These are phyloP conservation scores for Chrysocyon brachyurus DNA, from an alignment of 2,797 vertebrate genomes.

Conservation along the genomic window DNA sequence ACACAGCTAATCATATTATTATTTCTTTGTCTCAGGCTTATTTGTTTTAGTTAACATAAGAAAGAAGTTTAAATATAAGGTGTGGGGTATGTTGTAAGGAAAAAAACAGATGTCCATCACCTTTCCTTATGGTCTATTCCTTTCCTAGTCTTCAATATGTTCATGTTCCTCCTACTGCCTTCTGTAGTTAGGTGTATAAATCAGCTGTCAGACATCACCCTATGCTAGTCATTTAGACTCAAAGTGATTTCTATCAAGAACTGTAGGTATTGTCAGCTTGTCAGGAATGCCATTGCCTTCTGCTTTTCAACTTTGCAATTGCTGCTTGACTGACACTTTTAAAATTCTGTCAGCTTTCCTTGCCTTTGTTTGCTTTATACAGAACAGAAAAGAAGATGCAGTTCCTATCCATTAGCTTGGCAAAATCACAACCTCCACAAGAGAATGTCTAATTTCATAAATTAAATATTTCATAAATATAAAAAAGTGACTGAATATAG, in stretches of 20 bases:
- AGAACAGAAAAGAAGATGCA: constrained; percentile 25
- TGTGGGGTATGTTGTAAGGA: background rate
- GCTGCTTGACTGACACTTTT: constrained; percentile 67
- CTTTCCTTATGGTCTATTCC: background rate
- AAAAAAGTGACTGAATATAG: background rate
- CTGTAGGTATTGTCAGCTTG: constrained; percentile 11
- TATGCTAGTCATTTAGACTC: background rate
- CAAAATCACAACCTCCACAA: background rate
- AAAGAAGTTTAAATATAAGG: background rate
- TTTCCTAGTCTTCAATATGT: constrained; percentile 22
- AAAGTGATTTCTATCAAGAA: constrained; percentile 64
- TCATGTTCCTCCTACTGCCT: constrained; percentile 15
- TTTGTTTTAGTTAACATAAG: background rate
- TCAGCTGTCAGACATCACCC: constrained; percentile 68
- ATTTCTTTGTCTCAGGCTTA: background rate
- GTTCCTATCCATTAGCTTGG: constrained; percentile 40
- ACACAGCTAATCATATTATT: background rate
- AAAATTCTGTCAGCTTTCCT: constrained; percentile 70
- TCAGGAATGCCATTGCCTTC: constrained; percentile 50
- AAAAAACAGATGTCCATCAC: constrained; percentile 10
- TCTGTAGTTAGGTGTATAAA: constrained; percentile 12
- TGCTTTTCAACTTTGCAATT: constrained; percentile 51
- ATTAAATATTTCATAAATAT: background rate
- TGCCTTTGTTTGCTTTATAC: constrained; percentile 65
- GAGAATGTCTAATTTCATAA: constrained; percentile 14